These are phyloP conservation scores for Myotis brandtii DNA, from an alignment of 2,113 vertebrate species.

Conservation along the genomic window DNA sequence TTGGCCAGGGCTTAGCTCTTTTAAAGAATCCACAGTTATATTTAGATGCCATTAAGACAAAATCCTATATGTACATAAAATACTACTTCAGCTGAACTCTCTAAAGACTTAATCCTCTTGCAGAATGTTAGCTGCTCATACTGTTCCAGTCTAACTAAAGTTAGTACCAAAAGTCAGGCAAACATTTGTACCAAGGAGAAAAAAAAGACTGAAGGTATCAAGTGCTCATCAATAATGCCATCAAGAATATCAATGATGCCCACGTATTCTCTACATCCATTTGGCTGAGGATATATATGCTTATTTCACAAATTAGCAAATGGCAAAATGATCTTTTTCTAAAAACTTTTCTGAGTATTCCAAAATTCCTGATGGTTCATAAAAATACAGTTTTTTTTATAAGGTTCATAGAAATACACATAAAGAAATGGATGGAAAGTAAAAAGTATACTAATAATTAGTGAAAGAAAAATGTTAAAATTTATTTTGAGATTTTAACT, in stretches of 20 bases:
- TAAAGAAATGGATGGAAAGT: neutral
- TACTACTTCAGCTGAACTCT: neutral
- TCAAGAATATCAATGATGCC: neutral
- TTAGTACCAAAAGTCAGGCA: neutral
- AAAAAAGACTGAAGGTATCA: neutral
- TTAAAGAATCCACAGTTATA: neutral
- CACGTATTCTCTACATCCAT: neutral
- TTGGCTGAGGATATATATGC: neutral
- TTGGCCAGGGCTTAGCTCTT: neutral
- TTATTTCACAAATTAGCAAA: neutral
- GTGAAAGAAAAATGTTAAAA: neutral
- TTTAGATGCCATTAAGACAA: neutral
- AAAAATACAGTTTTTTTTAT: too few species aligned
- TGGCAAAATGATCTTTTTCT: neutral
- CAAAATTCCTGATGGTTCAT: neutral
- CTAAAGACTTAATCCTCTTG: neutral
- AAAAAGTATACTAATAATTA: neutral
- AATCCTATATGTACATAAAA: neutral
- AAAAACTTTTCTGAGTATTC: neutral
- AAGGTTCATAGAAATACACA: neutral
- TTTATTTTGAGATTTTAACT: slow-evolving; percentile 25
- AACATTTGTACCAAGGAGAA: neutral
- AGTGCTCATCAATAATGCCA: neutral
- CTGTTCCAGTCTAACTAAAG: neutral
- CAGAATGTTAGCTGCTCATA: neutral